Base-by-base conservation (phyloP, 37 sponge, comb jelly and placozoan genomes). In the Eunapius fragilis region DNA sequence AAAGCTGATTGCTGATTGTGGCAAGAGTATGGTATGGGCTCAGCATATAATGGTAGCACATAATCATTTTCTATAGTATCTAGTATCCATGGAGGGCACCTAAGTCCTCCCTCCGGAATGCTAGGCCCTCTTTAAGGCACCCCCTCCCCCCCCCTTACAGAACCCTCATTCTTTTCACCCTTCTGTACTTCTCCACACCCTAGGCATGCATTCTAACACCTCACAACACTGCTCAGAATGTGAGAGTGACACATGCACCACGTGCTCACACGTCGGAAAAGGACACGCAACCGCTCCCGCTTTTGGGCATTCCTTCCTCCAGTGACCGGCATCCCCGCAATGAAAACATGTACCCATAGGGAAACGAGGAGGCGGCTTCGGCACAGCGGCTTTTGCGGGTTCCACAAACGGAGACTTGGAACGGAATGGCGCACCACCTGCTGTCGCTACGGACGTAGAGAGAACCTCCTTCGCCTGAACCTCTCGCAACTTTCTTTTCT, bases 51-150 rank as follows among this genome's bases (percentile, higher is more conserved):
- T 23, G 82, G 82, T 31, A 82, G 71, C 25, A 27, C 34, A 70
- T 82, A 82, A 31, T 73, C 82, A 69, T 31, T 34, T 25, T 71
- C 47, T 33, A 82, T 82, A 31, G 24, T 49, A 24, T 49, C 67
- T 24, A 79, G 13, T 31, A 76, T 58, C 22, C 31, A 31, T 72
- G 58, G 22, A 58, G 58, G 58, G 58, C 58, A 58, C 58, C 58
- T 37, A 32, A 72, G 74, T 72, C 58, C 58, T 19, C 58, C 58
- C 58, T 58, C 58, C 58, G 14, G 14, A 58, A 58, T 58, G 58
- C 58, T 58, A 58, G 58, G 58, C 58, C 58, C 58, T 58, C 58
- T 19, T 58, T 17, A 58, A 58, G 58, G 22, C 58, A 19, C 58
- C 58, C n/a, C n/a, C n/a, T n/a, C n/a, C n/a, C n/a, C n/a, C n/a